phyloP scores from a whole-genome alignment of 2,797 vertebrate genomes.

The Brachyrhaphis roseni region DNA sequence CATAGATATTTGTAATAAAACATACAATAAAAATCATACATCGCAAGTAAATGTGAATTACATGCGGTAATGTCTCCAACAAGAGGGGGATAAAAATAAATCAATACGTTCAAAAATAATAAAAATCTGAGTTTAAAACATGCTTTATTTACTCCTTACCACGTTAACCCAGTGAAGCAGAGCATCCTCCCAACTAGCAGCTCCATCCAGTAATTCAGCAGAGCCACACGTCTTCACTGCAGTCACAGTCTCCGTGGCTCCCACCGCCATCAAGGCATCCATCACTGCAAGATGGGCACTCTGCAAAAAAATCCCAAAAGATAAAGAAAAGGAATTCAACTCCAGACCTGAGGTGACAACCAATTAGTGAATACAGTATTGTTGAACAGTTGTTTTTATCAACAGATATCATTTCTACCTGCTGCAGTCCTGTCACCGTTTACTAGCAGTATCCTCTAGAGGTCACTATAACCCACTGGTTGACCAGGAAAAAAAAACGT shows the following conservation, averaged over 20 bases:
- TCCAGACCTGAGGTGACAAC: slow-evolving; percentile 14
- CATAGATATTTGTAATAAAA: not conserved
- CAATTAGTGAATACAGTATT: slow-evolving; percentile 50
- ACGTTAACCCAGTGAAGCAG: slow-evolving; percentile 88
- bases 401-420: slow-evolving; percentile 9
- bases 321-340: slow-evolving; percentile 30
- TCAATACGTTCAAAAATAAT: slow-evolving; percentile 2
- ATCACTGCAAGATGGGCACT: slow-evolving; percentile 89
- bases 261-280: slow-evolving; percentile 87
- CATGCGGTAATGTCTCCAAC: not conserved
- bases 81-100: slow-evolving; percentile 1
- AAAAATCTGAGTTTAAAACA: slow-evolving; percentile 1
- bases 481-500: slow-evolving; percentile 57
- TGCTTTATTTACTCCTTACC: slow-evolving; percentile 74
- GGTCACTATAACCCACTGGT: slow-evolving; percentile 59
- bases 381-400: slow-evolving; percentile 25
- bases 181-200: slow-evolving; percentile 83
- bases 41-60: not conserved
- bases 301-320: slow-evolving; percentile 72
- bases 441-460: slow-evolving; percentile 61
- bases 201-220: slow-evolving; percentile 72
- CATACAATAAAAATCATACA: not conserved
- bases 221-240: slow-evolving; percentile 70
- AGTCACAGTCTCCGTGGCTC: slow-evolving; percentile 85
- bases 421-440: slow-evolving; percentile 1